These are phyloP conservation scores for Acanthosoma haemorrhoidale DNA, from an alignment of 2,888 invertebrate species.

Conservation along the genomic window DNA sequence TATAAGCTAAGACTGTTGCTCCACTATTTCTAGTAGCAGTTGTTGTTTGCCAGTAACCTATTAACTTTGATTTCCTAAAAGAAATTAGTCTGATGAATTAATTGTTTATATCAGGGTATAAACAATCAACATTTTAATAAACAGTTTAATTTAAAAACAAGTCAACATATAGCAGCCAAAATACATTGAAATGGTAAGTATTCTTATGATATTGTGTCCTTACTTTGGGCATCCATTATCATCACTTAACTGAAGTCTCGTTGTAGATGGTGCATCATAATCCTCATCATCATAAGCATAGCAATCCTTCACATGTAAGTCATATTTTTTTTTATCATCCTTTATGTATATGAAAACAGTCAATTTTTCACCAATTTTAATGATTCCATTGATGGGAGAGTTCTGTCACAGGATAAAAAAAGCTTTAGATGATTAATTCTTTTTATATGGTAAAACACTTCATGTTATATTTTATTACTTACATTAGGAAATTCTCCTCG, in stretches of 20 bases:
- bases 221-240: constrained; percentile 62
- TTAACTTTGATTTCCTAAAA: constrained; percentile 58
- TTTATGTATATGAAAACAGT: constrained; percentile 65
- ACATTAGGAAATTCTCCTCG: constrained; percentile 64
- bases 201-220: no score
- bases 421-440: background rate
- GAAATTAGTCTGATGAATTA: no score
- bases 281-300: constrained; percentile 65
- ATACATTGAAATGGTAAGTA: no score
- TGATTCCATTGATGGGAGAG: constrained; percentile 56
- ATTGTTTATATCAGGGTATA: background rate
- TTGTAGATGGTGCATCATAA: constrained; percentile 55
- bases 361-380: constrained; percentile 65
- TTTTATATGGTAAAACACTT: background rate
- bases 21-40: constrained; percentile 55
- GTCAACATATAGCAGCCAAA: no score
- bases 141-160: no score
- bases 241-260: constrained; percentile 60
- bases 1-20: constrained; percentile 60
- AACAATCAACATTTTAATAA: no score
- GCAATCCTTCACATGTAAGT: constrained; percentile 64
- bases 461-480: constrained; percentile 21
- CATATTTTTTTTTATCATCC: constrained; percentile 58
- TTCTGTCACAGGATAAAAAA: constrained; percentile 47
- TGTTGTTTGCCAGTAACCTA: constrained; percentile 59